Conservation (phyloP, 2,797 vertebrate species). For the Anabacerthia variegaticeps region DNA sequence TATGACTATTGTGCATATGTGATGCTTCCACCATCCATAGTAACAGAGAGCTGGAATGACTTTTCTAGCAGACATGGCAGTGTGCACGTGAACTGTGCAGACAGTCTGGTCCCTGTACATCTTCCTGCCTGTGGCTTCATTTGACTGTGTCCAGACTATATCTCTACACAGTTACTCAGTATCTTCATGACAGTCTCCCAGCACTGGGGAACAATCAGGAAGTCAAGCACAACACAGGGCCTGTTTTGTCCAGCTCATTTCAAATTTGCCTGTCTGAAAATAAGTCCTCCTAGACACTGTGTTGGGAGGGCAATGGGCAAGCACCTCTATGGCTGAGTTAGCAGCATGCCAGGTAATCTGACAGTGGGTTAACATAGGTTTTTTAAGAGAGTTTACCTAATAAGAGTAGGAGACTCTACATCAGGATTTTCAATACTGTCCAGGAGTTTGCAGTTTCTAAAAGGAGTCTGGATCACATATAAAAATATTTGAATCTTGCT, state of each 20-base stretch:
- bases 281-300: not conserved
- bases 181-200: not conserved
- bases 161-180: not conserved
- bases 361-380: not conserved
- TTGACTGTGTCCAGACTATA: not conserved
- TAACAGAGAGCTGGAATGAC: not conserved
- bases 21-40: not conserved
- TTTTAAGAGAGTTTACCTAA: not conserved
- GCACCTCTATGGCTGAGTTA: not conserved
- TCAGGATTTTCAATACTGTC: not conserved
- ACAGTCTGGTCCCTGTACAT: not conserved
- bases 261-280: not conserved
- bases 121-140: not conserved
- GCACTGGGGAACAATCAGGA: not conserved
- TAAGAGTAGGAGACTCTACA: not conserved
- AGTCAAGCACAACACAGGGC: not conserved
- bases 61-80: not conserved
- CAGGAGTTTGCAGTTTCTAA: not conserved
- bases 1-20: not conserved
- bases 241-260: not conserved
- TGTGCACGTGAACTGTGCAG: not conserved
- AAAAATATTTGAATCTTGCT: not conserved
- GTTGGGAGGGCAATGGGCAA: not conserved
- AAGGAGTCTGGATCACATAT: not conserved
- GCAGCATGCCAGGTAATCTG: not conserved